phyloP scores from a whole-genome alignment of 2,797 vertebrate genomes.

The Urocyon cinereoargenteus region DNA sequence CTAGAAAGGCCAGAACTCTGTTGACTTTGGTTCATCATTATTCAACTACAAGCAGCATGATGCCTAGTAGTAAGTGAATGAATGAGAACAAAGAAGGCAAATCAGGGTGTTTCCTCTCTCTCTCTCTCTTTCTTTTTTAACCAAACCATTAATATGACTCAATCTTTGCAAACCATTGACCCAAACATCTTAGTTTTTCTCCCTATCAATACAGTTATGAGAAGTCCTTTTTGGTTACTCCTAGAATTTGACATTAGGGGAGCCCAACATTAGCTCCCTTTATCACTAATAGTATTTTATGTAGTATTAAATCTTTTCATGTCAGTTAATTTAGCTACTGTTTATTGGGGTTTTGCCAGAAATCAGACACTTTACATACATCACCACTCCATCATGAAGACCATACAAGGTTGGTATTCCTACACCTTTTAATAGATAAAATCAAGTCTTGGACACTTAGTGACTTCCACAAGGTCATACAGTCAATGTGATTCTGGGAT shows the following conservation, averaged over 20 bases:
- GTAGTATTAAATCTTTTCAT: not conserved
- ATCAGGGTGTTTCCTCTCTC: not conserved
- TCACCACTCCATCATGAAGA: not conserved
- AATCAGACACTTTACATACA: not conserved
- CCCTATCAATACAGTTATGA: constrained; percentile 3
- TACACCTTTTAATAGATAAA: not conserved
- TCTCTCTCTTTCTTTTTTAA: not conserved
- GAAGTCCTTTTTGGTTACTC: not conserved
- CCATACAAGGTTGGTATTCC: not conserved
- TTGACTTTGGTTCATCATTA: not conserved
- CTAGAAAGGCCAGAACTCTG: not conserved
- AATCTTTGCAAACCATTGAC: not conserved
- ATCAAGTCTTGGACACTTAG: not conserved
- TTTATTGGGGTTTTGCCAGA: not conserved
- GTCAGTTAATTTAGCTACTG: not conserved
- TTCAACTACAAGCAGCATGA: not conserved
- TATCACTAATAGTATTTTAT: not conserved
- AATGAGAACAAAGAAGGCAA: not conserved
- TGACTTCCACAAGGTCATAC: not conserved
- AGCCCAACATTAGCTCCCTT: not conserved
- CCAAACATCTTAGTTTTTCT: not conserved
- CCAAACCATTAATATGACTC: not conserved
- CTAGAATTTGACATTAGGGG: not conserved
- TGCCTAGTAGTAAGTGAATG: not conserved
- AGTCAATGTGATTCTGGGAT: not conserved